Percentiles rank a stretch among this genome's conserved stretches.
Conservation (phyloP, 2,888 invertebrate species). For the Campopleginae sp. region DNA sequence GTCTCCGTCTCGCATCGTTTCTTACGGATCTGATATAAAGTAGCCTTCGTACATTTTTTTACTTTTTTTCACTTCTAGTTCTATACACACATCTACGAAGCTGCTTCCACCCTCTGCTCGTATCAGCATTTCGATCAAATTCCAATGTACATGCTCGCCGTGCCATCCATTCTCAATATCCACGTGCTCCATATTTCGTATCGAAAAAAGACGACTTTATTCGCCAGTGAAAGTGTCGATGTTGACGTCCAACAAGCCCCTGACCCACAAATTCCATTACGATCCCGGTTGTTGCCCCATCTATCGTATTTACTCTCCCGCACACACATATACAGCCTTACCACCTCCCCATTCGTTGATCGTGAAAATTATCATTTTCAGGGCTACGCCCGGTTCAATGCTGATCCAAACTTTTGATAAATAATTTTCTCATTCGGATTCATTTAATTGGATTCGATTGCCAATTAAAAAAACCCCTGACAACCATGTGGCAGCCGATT, state of each 20-base stretch:
- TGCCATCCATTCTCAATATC: slow-evolving; percentile 30
- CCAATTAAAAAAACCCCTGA: slow-evolving; percentile 9
- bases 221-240: slow-evolving; percentile 39
- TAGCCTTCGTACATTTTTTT: slow-evolving; percentile 29
- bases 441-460: slow-evolving; percentile 23
- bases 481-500: neutral
- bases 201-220: slow-evolving; percentile 49
- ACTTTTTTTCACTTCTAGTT: slow-evolving; percentile 23
- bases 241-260: slow-evolving; percentile 37
- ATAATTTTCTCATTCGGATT: slow-evolving; percentile 47
- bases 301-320: slow-evolving; percentile 3
- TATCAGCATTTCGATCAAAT: slow-evolving; percentile 31
- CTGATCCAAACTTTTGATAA: slow-evolving; percentile 39
- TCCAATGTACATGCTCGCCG: slow-evolving; percentile 16
- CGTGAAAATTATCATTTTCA: slow-evolving; percentile 54
- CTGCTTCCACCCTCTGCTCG: neutral
- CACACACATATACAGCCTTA: neutral
- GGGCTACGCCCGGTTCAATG: neutral
- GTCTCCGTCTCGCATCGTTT: slow-evolving; percentile 52
- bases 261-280: slow-evolving; percentile 51
- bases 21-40: slow-evolving; percentile 38
- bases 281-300: slow-evolving; percentile 31
- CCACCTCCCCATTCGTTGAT: slow-evolving; percentile 19
- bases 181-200: slow-evolving; percentile 47
- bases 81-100: neutral